Base-by-base conservation (phyloP, 2,797 vertebrate species). In the Aselliscus stoliczkanus region DNA sequence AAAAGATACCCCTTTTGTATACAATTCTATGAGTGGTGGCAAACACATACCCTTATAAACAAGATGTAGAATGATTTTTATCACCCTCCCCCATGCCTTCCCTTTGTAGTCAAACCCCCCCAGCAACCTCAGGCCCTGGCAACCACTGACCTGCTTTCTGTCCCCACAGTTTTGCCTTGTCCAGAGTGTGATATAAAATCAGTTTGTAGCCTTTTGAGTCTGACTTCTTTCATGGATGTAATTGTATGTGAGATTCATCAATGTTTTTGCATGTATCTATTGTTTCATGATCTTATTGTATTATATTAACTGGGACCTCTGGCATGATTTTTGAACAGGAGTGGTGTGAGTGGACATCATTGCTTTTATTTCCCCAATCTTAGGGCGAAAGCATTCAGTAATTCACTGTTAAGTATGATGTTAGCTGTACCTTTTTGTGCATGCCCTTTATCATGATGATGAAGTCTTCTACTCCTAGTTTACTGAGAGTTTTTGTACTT, bases 221-320 rank as follows among this genome's bases (percentile, higher is more conserved):
- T 81, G 76, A 85, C 50, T 88, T 85, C 27, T 90, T 90, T 95
- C 54, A 88, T 88, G 14, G 79, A 62, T 12, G 8, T 88, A 86
- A 50, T 56, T 52, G 1, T 37, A 39, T 52, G 14, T 58, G 58
- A 87, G 70, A 73, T 29, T 64, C 39, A 87, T 58, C 23, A 50
- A 88, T 10, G 14, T 27, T 87, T 29, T 73, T 85, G 20, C 6
- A 64, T 44, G 12, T 52, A 93, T 25, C 58, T 50, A 50, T 34
- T 88, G n/a, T 44, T 90, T 69, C 50, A 84, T 88, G 21, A 47
- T 69, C n/a, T 44, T 95, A 56, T 11, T 34, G 86, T 69, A 64
- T 27, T 81, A 54, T 29, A 56, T 44, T 58, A 82, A 81, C 44
- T 64, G 95, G 56, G 21, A 88, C 25, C 50, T 62, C 39, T 31